Evolutionary conservation across 2,797 vertebrate genomes (phyloP).

Genomic region (Sebastiscus tertius): DNA sequence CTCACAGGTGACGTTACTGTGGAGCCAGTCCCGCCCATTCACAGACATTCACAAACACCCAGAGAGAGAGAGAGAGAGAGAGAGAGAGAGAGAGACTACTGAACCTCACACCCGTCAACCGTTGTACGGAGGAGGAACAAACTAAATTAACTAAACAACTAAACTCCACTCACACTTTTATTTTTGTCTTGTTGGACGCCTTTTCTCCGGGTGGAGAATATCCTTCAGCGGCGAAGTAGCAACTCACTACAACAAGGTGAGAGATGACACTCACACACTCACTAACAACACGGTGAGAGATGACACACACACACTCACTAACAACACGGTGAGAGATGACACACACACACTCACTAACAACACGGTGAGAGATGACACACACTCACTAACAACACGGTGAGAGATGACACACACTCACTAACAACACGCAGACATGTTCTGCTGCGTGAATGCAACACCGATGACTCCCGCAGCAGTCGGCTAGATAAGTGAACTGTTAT

Average conservation of each 20-base stretch:
- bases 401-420: neutral
- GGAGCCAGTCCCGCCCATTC: conserved; percentile 37
- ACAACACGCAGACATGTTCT: neutral
- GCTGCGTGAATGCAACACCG: neutral
- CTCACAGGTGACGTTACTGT: conserved; percentile 10
- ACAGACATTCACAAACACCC: neutral
- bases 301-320: neutral
- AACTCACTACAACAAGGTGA: conserved; percentile 40
- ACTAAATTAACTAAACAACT: neutral
- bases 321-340: conserved; percentile 51
- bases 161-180: neutral
- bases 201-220: neutral
- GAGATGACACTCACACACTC: conserved; percentile 12
- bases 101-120: no score
- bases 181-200: neutral
- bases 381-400: no score
- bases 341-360: neutral
- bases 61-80: neutral
- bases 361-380: neutral
- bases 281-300: no score
- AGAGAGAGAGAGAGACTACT: neutral
- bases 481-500: neutral
- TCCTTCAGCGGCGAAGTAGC: neutral
- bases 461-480: neutral
- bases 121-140: neutral